phyloP scores from a whole-genome alignment of 2,113 vertebrate genomes.

The Pycnonotus jocosus region DNA sequence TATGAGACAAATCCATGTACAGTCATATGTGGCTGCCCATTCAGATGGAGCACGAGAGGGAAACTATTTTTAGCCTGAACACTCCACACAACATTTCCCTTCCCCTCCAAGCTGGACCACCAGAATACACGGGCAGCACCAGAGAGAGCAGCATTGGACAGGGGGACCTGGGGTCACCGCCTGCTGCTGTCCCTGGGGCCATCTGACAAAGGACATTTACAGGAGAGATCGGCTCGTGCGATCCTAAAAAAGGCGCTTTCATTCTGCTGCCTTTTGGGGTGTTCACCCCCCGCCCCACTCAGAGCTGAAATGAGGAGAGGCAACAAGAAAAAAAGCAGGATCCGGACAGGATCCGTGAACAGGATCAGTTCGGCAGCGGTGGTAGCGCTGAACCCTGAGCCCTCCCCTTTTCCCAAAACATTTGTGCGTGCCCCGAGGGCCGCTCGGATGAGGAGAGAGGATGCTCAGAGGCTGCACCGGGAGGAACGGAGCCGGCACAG shows the following conservation, averaged over 20 bases:
- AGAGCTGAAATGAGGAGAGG: not conserved
- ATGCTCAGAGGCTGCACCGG: not conserved
- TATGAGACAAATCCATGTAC: slow-evolving; percentile 59
- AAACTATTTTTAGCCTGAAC: slow-evolving; percentile 39
- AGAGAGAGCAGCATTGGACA: not conserved
- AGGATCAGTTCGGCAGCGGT: not conserved
- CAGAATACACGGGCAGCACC: not conserved
- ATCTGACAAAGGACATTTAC: not conserved
- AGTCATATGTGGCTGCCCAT: slow-evolving; percentile 50
- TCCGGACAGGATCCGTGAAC: not conserved
- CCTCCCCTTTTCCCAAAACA: not conserved
- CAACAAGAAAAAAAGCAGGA: not conserved
- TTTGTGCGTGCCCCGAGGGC: rapidly evolving
- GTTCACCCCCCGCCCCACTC: not conserved
- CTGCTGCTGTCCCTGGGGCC: not conserved
- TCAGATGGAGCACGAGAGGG: slow-evolving; percentile 25
- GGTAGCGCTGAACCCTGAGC: rapidly evolving
- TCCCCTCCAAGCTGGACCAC: not conserved
- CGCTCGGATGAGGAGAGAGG: rapidly evolving
- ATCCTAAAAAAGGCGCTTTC: not conserved
- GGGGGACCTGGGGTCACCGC: not conserved
- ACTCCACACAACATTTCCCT: not conserved
- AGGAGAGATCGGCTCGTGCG: not conserved
- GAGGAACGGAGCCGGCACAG: not conserved
- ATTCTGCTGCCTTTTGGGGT: not conserved